phyloP scores from a whole-genome alignment of 2,888 invertebrate species.

The Thymelicus sylvestris region DNA sequence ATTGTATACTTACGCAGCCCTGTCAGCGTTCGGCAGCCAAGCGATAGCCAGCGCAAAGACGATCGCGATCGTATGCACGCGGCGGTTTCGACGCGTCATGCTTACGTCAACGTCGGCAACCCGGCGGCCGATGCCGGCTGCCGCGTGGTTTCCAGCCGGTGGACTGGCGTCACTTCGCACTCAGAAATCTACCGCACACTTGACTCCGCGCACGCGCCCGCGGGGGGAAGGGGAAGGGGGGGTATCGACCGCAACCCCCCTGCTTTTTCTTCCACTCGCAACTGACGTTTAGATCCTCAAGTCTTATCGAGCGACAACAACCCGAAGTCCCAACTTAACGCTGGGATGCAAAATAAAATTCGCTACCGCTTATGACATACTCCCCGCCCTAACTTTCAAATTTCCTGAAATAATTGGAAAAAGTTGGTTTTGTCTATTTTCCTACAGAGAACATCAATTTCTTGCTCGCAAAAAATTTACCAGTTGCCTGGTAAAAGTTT shows the following conservation, averaged over 20 bases:
- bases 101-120: constrained; percentile 57
- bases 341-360: constrained; percentile 47
- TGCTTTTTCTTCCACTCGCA: constrained; percentile 59
- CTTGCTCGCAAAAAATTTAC: background rate
- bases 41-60: constrained; percentile 70
- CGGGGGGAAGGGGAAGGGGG: constrained; percentile 40
- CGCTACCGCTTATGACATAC: constrained; percentile 51
- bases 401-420: constrained; percentile 2
- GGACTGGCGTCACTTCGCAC: constrained; percentile 62
- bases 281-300: constrained; percentile 63
- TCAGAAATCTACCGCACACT: constrained; percentile 55
- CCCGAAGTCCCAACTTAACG: constrained; percentile 59
- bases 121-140: constrained; percentile 62
- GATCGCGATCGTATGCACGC: constrained; percentile 70
- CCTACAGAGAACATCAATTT: background rate
- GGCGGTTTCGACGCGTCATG: constrained; percentile 69
- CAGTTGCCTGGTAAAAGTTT: constrained; percentile 15
- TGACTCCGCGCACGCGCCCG: constrained; percentile 73
- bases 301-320: constrained; percentile 69
- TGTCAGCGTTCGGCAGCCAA: constrained; percentile 68
- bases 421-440: background rate
- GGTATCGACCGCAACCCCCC: constrained; percentile 73
- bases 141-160: constrained; percentile 72
- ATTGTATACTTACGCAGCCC: constrained; percentile 74
- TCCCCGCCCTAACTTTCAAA: constrained; percentile 10